These are phyloP conservation scores for Diadophis punctatus DNA, from an alignment of 2,113 vertebrate genomes.

Conservation along the genomic window DNA sequence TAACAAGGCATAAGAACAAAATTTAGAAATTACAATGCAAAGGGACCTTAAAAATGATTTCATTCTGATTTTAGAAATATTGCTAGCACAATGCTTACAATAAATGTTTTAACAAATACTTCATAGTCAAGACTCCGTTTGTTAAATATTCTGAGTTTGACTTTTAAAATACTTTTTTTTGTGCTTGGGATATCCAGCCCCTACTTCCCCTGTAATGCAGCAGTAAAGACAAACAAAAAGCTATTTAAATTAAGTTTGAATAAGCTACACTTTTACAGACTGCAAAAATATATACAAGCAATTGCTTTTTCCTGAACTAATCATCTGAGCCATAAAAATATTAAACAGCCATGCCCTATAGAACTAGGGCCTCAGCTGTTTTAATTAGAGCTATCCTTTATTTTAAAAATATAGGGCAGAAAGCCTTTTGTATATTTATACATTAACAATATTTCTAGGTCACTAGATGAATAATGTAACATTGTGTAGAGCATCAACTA, in stretches of 20 bases:
- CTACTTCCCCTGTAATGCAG: slow-evolving; percentile 67
- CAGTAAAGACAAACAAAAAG: slow-evolving; percentile 72
- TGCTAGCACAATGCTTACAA: slow-evolving; percentile 50
- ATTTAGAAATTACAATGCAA: slow-evolving; percentile 62
- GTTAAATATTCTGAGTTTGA: slow-evolving; percentile 36
- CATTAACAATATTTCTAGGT: slow-evolving; percentile 72
- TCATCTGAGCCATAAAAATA: slow-evolving; percentile 81
- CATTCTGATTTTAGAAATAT: slow-evolving; percentile 49
- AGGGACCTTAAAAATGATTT: slow-evolving; percentile 57
- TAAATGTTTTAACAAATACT: slow-evolving; percentile 51
- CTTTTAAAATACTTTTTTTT: slow-evolving; percentile 53
- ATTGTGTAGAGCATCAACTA: slow-evolving; percentile 69
- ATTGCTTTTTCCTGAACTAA: slow-evolving; percentile 75
- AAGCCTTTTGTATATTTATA: slow-evolving; percentile 79
- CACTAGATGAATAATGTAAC: slow-evolving; percentile 68
- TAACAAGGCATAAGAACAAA: slow-evolving; percentile 59
- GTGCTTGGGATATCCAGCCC: slow-evolving; percentile 75
- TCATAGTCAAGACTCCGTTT: slow-evolving; percentile 48
- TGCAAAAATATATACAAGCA: slow-evolving; percentile 81
- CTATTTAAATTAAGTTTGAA: slow-evolving; percentile 74
- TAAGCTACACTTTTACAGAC: slow-evolving; percentile 61
- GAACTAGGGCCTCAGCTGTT: slow-evolving; percentile 79
- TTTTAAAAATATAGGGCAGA: slow-evolving; percentile 85
- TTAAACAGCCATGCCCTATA: slow-evolving; percentile 79
- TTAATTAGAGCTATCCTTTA: slow-evolving; percentile 76